Evolutionary conservation across 1,140 invertebrate species (phyloP).

Genomic region (Heliconius eleuchia): DNA sequence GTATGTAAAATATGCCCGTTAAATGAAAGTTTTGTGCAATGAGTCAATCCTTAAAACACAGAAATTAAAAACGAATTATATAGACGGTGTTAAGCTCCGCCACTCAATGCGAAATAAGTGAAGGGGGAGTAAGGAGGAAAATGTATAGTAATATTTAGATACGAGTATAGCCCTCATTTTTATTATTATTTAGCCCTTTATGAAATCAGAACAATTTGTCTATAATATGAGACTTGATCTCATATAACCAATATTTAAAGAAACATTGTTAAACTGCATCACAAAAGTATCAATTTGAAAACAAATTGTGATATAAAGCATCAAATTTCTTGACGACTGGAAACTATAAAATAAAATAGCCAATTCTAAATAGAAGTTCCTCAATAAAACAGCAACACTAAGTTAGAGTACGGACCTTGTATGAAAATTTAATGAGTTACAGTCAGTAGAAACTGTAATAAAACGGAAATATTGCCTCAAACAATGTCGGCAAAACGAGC

Average conservation of each 20-base stretch:
- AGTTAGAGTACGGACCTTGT: conserved; percentile 38
- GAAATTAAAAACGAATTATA: too few relatives aligned
- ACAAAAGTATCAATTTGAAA: background rate
- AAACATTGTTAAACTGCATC: background rate
- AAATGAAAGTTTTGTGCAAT: too few relatives aligned
- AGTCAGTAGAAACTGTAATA: conserved; percentile 56
- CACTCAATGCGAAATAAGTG: too few relatives aligned
- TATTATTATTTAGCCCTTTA: too few relatives aligned
- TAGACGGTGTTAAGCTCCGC: too few relatives aligned
- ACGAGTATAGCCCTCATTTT: too few relatives aligned
- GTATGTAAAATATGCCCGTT: too few relatives aligned
- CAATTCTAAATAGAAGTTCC: conserved; percentile 16
- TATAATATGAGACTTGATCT: too few relatives aligned
- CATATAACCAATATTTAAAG: background rate
- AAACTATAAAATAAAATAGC: conserved; percentile 14
- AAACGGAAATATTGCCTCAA: conserved; percentile 58
- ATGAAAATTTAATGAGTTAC: conserved; percentile 56
- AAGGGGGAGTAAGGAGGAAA: too few relatives aligned
- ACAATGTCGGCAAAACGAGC: conserved; percentile 61
- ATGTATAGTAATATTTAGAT: too few relatives aligned
- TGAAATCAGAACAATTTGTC: too few relatives aligned
- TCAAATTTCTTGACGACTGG: background rate
- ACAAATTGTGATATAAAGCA: background rate
- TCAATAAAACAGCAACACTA: conserved; percentile 22
- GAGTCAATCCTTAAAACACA: too few relatives aligned